Evolutionary conservation across 1,140 invertebrate genomes (phyloP).

Genomic region (Bursaphelenchus mucronatus): DNA sequence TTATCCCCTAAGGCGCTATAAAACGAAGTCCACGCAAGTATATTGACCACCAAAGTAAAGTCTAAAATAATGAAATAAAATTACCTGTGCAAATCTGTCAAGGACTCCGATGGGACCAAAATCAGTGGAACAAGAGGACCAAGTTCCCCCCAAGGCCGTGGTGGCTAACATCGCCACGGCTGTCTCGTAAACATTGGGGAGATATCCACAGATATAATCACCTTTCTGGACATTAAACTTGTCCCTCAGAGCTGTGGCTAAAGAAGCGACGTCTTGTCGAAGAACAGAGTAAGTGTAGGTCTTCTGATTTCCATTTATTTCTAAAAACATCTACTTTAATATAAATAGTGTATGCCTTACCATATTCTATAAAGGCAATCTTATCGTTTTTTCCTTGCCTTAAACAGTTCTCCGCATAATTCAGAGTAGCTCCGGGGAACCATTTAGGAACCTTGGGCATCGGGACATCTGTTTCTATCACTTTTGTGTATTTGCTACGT

Average conservation of each 20-base stretch:
- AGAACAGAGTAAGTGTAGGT: conserved; percentile 62
- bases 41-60: no score
- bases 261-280: conserved; percentile 60
- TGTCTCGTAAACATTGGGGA: conserved; percentile 64
- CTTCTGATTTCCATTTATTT: conserved; percentile 54
- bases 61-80: no score
- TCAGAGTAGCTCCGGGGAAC: conserved; percentile 63
- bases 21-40: no score
- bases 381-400: conserved; percentile 57
- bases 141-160: conserved; percentile 66
- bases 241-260: conserved; percentile 61
- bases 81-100: conserved; percentile 50
- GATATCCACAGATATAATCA: conserved; percentile 65
- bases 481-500: conserved; percentile 60
- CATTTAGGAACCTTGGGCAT: conserved; percentile 64
- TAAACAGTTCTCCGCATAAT: conserved; percentile 65
- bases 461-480: conserved; percentile 58
- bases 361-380: conserved; percentile 63
- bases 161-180: conserved; percentile 66
- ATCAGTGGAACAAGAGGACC: conserved; percentile 67
- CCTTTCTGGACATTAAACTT: conserved; percentile 61
- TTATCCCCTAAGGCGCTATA: no score
- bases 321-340: conserved; percentile 36
- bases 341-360: conserved; percentile 48
- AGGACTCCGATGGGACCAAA: conserved; percentile 65